Base-by-base conservation (phyloP, 1,140 invertebrate species). In the Bombus affinis region DNA sequence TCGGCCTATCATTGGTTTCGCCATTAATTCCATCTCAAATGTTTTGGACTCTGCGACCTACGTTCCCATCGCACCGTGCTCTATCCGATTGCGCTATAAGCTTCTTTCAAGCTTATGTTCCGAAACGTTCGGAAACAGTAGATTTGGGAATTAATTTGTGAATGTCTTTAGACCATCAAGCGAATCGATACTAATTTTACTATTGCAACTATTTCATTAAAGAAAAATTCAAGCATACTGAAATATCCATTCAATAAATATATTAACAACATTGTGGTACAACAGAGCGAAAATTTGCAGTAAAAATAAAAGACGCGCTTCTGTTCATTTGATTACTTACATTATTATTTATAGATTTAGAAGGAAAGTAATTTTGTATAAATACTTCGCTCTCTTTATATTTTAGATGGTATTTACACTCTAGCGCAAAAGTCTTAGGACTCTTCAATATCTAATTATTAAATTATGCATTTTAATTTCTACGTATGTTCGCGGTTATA, bases 51-150 rank as follows among this genome's bases (percentile, higher is more conserved):
- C 59, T 42, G 35, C 78, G 44, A 39, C n/a, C 57, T 44, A 47
- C 59, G 59, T 35, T 86, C 39, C 75, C 74, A 59, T 39, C 22
- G 74, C 8, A 10, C 62, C 62, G 35, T 71, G 53, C 57, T 74
- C 74, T 65, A 89, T 89, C 77, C 87, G 87, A 89, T 89, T 85
- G 65, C 68, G 68, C 66, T 76, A 59, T 89, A 89, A 89, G 88
- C 88, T 85, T 86, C 87, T 89, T 88, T 85, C 82, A 68, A 85
- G 88, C 83, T 89, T 89, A 85, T 68, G 76, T 82, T 57, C 78
- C 68, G 53, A n/a, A n/a, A 53, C 73, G 68, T 78, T 89, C 75
- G 73, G 78, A 77, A 39, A 76, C 73, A 76, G 73, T 47, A 62
- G 77, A 65, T 88, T 89, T 62, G 78, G 68, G 74, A 81, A 86